Conservation (phyloP, 2,113 vertebrate species). For the Dromiciops gliroides region DNA sequence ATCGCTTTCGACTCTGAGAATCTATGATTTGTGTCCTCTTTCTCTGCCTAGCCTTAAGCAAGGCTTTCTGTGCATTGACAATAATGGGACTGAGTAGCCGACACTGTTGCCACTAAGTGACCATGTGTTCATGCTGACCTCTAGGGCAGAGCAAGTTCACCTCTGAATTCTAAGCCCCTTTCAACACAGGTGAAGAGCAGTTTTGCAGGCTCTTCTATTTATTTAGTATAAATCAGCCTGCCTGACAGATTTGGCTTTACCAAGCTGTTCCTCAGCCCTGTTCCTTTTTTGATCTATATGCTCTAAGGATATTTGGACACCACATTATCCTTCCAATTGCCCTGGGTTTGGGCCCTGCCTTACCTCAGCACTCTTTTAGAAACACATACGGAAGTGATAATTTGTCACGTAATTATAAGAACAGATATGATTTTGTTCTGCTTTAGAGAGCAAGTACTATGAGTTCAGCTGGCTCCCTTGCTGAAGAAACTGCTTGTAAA, state of each 20-base stretch:
- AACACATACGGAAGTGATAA: conserved; percentile 32
- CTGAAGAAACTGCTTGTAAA: conserved; percentile 69
- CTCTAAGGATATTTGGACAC: not conserved
- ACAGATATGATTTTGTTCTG: conserved; percentile 68
- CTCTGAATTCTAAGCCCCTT: conserved; percentile 55
- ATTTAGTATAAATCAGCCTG: not conserved
- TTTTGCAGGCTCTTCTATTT: conserved; percentile 45
- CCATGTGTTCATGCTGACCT: conserved; percentile 29
- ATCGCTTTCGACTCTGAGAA: not conserved
- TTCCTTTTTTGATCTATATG: not conserved
- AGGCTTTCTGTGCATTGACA: conserved; percentile 44
- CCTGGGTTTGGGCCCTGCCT: not conserved
- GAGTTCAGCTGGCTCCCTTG: conserved; percentile 64
- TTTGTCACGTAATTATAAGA: conserved; percentile 50
- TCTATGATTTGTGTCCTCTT: not conserved
- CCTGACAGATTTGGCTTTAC: conserved; percentile 44
- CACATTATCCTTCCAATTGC: conserved; percentile 32
- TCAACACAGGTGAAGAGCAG: conserved; percentile 46
- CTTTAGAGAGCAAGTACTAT: conserved; percentile 58
- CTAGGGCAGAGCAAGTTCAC: conserved; percentile 22
- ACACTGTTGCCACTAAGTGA: conserved; percentile 13
- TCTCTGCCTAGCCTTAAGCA: not conserved
- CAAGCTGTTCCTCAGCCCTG: not conserved
- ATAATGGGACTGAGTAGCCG: not conserved
- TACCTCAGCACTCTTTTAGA: conserved; percentile 48